A percentile compares a stretch with the other conserved stretches of the same genome.
Conservation (phyloP, 1,140 invertebrate genomes). For the Neotoxoptera formosana region DNA sequence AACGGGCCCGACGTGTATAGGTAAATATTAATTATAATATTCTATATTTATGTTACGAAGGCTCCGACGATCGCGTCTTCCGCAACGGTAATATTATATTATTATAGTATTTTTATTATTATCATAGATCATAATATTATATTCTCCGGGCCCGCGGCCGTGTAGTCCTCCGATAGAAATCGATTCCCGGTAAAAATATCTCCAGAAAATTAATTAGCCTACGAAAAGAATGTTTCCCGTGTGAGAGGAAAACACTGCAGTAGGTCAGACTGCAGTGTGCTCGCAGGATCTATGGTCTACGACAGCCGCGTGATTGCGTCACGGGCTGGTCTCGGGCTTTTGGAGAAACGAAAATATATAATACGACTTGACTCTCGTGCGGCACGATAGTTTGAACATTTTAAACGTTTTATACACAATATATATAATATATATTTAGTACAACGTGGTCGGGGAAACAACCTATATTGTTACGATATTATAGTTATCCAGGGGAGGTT, state of each 20-base stretch:
- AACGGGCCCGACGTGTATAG: background rate
- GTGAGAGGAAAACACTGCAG: too few relatives aligned
- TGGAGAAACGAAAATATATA: too few relatives aligned
- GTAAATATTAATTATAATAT: background rate
- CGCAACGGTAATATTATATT: background rate
- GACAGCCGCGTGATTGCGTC: too few relatives aligned
- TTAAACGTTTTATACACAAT: too few relatives aligned
- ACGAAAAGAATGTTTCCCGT: background rate
- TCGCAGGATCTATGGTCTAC: background rate
- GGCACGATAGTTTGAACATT: too few relatives aligned
- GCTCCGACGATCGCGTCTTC: background rate
- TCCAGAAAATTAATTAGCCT: background rate
- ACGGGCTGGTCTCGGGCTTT: too few relatives aligned
- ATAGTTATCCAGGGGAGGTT: too few relatives aligned
- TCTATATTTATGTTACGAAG: background rate
- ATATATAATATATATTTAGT: too few relatives aligned
- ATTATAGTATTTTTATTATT: too few relatives aligned
- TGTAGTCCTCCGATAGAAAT: background rate
- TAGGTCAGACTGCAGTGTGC: background rate
- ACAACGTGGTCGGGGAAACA: too few relatives aligned
- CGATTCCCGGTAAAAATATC: background rate
- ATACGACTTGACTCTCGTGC: too few relatives aligned
- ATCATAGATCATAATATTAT: background rate
- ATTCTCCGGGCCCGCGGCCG: background rate
- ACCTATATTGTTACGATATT: too few relatives aligned